Evolutionary conservation across 2,113 vertebrate species (phyloP).

Genomic region (Erythrolamprus reginae): DNA sequence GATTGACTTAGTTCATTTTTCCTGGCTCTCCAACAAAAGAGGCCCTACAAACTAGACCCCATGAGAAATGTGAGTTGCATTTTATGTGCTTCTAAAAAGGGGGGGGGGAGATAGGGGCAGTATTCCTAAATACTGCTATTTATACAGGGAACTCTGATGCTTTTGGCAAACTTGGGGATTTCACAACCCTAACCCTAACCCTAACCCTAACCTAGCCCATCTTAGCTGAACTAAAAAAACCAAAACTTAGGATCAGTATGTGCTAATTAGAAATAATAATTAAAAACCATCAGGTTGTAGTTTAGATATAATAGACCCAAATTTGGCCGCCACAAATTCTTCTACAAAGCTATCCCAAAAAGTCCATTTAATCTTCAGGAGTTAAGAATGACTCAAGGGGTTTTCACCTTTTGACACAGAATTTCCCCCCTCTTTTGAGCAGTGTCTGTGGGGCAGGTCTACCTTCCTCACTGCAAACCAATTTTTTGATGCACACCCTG

Average conservation of each 20-base stretch:
- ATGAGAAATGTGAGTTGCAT: not conserved
- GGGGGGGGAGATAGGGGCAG: not conserved
- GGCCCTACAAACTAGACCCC: not conserved
- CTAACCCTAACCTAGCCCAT: not conserved
- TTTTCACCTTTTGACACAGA: not conserved
- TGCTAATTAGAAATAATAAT: not conserved
- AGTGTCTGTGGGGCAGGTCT: not conserved
- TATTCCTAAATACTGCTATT: not conserved
- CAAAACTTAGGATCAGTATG: not conserved
- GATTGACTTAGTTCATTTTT: not conserved
- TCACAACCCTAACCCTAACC: too few relatives aligned
- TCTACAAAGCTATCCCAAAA: not conserved
- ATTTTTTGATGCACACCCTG: not conserved
- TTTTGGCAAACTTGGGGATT: not conserved
- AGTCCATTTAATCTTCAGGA: not conserved
- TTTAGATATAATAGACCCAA: not conserved
- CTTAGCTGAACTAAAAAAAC: not conserved
- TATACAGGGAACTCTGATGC: not conserved
- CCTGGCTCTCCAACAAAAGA: not conserved
- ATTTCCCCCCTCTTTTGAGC: not conserved
- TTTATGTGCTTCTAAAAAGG: not conserved
- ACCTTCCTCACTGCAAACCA: too few relatives aligned
- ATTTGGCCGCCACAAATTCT: not conserved
- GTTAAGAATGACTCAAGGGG: not conserved
- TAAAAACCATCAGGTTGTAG: not conserved